phyloP scores from a whole-genome alignment of 2,888 invertebrate genomes.

The Axea sp. region DNA sequence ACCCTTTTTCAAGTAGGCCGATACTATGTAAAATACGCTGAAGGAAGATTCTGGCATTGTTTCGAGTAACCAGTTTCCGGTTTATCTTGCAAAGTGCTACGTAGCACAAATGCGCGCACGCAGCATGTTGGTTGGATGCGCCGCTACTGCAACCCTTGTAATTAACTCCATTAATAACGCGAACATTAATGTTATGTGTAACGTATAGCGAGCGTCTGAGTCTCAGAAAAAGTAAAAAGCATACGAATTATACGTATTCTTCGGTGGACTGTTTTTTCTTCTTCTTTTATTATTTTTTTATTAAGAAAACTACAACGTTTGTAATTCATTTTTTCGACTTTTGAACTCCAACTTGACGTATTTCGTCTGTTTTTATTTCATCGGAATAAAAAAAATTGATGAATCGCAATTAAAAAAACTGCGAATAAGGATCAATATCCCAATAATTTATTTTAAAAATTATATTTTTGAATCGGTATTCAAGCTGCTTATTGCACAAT shows the following conservation, averaged over 20 bases:
- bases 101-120: constrained; percentile 57
- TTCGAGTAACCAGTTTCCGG: constrained; percentile 62
- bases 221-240: constrained; percentile 14
- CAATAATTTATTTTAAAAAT: too few species aligned
- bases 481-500: too few species aligned
- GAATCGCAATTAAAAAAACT: constrained; percentile 10
- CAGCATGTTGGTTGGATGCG: constrained; percentile 53
- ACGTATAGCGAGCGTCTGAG: constrained; percentile 48
- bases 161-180: constrained; percentile 66
- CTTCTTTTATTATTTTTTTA: constrained; percentile 12
- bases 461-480: too few species aligned
- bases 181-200: constrained; percentile 61
- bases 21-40: constrained; percentile 53
- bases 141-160: constrained; percentile 58
- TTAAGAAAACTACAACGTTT: constrained; percentile 19
- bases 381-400: constrained; percentile 5
- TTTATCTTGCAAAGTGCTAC: constrained; percentile 61
- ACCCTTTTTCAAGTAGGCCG: constrained; percentile 52
- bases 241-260: constrained; percentile 21
- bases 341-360: background rate
- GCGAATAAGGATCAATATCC: too few species aligned
- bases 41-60: constrained; percentile 62
- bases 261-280: background rate
- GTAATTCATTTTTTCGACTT: constrained; percentile 28
- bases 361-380: background rate